Evolutionary conservation across 2,888 invertebrate species (phyloP).

Genomic region (Melanostoma scalare): DNA sequence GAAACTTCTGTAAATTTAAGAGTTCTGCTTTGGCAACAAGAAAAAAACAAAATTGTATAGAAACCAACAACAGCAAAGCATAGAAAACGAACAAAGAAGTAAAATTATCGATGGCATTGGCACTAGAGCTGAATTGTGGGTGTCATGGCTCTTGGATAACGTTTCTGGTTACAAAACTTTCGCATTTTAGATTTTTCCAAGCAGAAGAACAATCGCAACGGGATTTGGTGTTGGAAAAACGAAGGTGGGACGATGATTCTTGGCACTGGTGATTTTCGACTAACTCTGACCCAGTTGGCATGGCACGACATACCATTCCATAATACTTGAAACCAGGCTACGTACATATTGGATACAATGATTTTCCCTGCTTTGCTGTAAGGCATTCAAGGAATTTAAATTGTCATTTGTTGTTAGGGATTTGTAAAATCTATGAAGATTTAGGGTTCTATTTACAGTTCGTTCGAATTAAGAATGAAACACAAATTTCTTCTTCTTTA

Average conservation of each 20-base stretch:
- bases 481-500: no score
- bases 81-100: slow-evolving; percentile 33
- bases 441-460: not conserved
- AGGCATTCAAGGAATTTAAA: slow-evolving; percentile 43
- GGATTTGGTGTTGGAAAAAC: slow-evolving; percentile 19
- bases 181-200: slow-evolving; percentile 50
- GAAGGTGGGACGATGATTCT: slow-evolving; percentile 59
- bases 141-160: slow-evolving; percentile 51
- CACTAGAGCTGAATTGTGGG: slow-evolving; percentile 59
- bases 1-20: slow-evolving; percentile 46
- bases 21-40: slow-evolving; percentile 12
- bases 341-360: slow-evolving; percentile 20
- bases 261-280: slow-evolving; percentile 50
- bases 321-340: slow-evolving; percentile 15
- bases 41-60: slow-evolving; percentile 8
- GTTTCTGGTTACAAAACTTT: slow-evolving; percentile 38
- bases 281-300: slow-evolving; percentile 64
- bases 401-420: slow-evolving; percentile 43
- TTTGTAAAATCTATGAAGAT: slow-evolving; percentile 13
- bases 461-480: no score
- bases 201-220: slow-evolving; percentile 43
- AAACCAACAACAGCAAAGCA: slow-evolving; percentile 3
- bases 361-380: slow-evolving; percentile 27
- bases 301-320: not conserved
- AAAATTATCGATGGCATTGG: slow-evolving; percentile 62